phyloP scores from a whole-genome alignment of 2,888 invertebrate species.

The Eupithecia inturbata region DNA sequence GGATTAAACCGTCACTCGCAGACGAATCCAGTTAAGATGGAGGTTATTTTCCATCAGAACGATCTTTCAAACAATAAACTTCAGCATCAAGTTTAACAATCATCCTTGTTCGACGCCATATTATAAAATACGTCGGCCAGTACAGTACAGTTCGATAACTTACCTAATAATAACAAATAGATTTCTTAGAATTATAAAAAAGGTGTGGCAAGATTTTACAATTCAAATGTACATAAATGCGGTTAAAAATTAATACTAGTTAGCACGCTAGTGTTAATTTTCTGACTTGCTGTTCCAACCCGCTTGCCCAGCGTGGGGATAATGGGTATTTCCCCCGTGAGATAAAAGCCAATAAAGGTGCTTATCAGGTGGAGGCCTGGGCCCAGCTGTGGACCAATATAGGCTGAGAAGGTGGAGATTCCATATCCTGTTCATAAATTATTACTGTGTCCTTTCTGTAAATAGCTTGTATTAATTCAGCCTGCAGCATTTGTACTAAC shows the following conservation, averaged over 20 bases:
- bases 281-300: not conserved
- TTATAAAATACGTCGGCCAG: not conserved
- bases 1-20: slow-evolving; percentile 77
- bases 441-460: not conserved
- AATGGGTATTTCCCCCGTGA: no score
- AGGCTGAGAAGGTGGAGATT: no score
- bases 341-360: no score
- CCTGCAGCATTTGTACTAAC: not conserved
- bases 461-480: not conserved
- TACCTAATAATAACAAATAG: not conserved
- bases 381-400: no score
- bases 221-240: not conserved
- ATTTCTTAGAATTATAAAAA: not conserved
- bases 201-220: not conserved
- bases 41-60: slow-evolving; percentile 42
- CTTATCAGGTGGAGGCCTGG: no score
- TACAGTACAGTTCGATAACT: not conserved
- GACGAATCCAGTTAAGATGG: slow-evolving; percentile 65
- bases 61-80: slow-evolving; percentile 44
- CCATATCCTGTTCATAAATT: not conserved
- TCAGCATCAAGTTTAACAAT: not conserved
- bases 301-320: no score
- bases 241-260: no score
- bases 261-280: not conserved
- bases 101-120: not conserved